Evolutionary conservation across 2,797 vertebrate species (phyloP).

Genomic region (Fratercula arctica): DNA sequence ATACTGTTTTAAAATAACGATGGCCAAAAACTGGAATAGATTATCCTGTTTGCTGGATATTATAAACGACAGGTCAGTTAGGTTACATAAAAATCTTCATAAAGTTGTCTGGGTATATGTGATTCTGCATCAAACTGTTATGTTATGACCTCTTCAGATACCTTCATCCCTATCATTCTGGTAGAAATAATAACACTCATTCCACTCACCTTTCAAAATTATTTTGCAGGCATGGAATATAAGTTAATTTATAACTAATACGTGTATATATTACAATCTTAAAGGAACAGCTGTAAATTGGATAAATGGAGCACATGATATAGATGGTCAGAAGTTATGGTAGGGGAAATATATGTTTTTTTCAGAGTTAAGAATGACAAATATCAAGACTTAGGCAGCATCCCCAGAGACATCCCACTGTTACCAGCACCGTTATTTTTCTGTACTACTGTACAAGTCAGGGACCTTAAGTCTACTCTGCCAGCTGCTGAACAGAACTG

Average conservation of each 20-base stretch:
- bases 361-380: background rate
- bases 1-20: background rate
- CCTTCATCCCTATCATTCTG: background rate
- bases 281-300: background rate
- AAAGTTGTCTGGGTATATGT: background rate
- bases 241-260: background rate
- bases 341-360: background rate
- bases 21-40: background rate
- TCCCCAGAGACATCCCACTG: background rate
- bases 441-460: background rate
- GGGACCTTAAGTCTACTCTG: background rate
- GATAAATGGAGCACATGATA: background rate
- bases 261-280: background rate
- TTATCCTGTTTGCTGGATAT: background rate
- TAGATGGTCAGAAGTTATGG: background rate
- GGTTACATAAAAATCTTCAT: background rate
- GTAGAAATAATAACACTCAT: background rate
- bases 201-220: background rate
- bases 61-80: background rate
- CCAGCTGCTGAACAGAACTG: background rate
- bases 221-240: background rate
- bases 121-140: background rate
- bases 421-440: background rate
- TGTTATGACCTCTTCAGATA: background rate
- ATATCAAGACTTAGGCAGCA: background rate